Base-by-base conservation (phyloP, 30 jellyfish, hydroid and myxozoan genomes). In the Hydractinia echinata region DNA sequence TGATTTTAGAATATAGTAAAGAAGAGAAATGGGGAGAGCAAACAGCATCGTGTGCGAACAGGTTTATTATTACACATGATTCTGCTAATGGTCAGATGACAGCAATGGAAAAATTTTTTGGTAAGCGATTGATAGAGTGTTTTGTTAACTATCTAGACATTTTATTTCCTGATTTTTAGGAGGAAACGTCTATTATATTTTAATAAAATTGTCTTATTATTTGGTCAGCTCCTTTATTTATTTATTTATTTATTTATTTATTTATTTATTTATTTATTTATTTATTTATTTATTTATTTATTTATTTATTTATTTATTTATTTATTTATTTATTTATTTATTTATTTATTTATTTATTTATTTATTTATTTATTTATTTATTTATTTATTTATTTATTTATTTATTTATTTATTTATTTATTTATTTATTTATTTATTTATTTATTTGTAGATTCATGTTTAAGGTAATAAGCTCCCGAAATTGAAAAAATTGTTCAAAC, bases 1-100 rank as follows among this genome's bases (percentile, higher is more conserved):
- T 89, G 19, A 89, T 89, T 9, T 52, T 89, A 68, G 97, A 89
- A 67, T 89, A 89, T 86, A 72, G 85, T 52, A 89, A 81, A 66
- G 97, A 95, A 0, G 97, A 89, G 52, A 64, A 21, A 67, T 89
- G 97, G 97, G 95, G 95, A 10, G 92, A 51, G 7, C 64, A 55
- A 13, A 76, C 18, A 11, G 84, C 97, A 8, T 66, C 68, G 44
- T 89, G 97, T 72, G 91, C 97, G 4, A 89, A 89, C 54, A 76
- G 97, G 44, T 89, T 89, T 69, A 89, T 89, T 30, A 73, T 89
- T 21, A 79, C 97, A 30, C 91, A 89, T 21, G 97, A 89, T 71
- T 18, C 52, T 66, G 87, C 96, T 30, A 89, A 89, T 72, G 84
- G 87, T 44, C 80, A 87, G 70, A 89, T 89, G 96, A 61, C 73